Evolutionary conservation across 2,888 invertebrate species (phyloP).

Genomic region (Dasysyrphus albostriatus): DNA sequence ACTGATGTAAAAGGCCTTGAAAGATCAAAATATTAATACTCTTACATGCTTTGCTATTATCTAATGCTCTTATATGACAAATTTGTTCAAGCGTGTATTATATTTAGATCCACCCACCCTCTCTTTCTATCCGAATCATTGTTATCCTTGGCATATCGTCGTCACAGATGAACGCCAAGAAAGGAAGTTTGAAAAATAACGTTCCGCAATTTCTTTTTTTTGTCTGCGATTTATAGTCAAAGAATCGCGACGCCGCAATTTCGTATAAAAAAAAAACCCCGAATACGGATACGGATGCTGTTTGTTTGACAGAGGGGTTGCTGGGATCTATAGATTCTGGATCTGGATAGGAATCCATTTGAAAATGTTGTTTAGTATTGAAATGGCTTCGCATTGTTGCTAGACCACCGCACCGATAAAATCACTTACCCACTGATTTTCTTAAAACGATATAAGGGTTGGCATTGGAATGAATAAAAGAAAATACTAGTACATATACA

Average conservation of each 20-base stretch:
- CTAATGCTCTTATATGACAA: constrained; percentile 59
- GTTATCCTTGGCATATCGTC: constrained; percentile 13
- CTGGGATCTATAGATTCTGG: not conserved
- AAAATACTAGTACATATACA: not conserved
- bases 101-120: constrained; percentile 1
- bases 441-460: constrained; percentile 59
- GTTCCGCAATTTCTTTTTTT: constrained; percentile 37
- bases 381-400: constrained; percentile 66
- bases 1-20: constrained; percentile 12
- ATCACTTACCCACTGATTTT: constrained; percentile 69
- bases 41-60: constrained; percentile 50
- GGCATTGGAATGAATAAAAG: constrained; percentile 38
- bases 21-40: constrained; percentile 55
- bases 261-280: constrained; percentile 13
- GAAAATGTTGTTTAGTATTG: constrained; percentile 13
- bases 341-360: constrained; percentile 17
- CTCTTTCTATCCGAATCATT: not conserved
- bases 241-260: constrained; percentile 76
- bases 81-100: constrained; percentile 48
- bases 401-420: constrained; percentile 70
- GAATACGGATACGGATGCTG: constrained; percentile 42
- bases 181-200: constrained; percentile 57
- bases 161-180: constrained; percentile 62
- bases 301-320: constrained; percentile 49
- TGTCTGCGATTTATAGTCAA: constrained; percentile 66